These are phyloP conservation scores for Drosophila borborema DNA, from an alignment of 2,888 invertebrate genomes.

Conservation along the genomic window DNA sequence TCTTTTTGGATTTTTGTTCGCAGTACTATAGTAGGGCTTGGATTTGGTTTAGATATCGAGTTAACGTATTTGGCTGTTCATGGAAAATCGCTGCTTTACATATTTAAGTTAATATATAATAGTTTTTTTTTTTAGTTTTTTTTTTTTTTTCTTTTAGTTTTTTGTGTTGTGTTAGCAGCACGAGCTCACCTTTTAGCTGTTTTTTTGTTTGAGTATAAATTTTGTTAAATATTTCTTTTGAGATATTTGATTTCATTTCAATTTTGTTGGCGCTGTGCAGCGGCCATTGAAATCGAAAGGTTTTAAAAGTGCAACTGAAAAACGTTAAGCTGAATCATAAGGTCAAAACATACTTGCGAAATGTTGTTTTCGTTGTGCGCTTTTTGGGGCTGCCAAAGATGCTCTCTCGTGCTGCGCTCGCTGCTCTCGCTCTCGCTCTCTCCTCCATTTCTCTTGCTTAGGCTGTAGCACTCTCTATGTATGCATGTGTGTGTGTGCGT, in stretches of 20 bases:
- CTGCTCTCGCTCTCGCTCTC: conserved; percentile 43
- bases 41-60: conserved; percentile 33
- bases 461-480: conserved; percentile 17
- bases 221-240: conserved; percentile 5
- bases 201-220: conserved; percentile 15
- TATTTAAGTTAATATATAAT: neutral
- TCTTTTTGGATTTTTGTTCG: conserved; percentile 24
- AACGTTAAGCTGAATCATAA: conserved; percentile 37
- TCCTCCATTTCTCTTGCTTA: conserved; percentile 41
- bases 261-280: conserved; percentile 21
- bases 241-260: conserved; percentile 1
- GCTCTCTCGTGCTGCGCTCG: conserved; percentile 55
- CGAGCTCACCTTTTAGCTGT: conserved; percentile 43
- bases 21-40: conserved; percentile 34
- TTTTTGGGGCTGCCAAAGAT: conserved; percentile 55
- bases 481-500: conserved; percentile 10
- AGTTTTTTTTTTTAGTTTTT: neutral
- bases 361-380: conserved; percentile 44
- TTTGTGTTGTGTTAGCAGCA: conserved; percentile 34
- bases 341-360: conserved; percentile 76
- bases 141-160: conserved; percentile 6
- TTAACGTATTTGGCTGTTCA: conserved; percentile 39
- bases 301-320: conserved; percentile 46
- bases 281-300: conserved; percentile 33
- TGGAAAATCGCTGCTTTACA: conserved; percentile 55